Conservation (phyloP, 2,113 vertebrate genomes). For the Petroica traversi region DNA sequence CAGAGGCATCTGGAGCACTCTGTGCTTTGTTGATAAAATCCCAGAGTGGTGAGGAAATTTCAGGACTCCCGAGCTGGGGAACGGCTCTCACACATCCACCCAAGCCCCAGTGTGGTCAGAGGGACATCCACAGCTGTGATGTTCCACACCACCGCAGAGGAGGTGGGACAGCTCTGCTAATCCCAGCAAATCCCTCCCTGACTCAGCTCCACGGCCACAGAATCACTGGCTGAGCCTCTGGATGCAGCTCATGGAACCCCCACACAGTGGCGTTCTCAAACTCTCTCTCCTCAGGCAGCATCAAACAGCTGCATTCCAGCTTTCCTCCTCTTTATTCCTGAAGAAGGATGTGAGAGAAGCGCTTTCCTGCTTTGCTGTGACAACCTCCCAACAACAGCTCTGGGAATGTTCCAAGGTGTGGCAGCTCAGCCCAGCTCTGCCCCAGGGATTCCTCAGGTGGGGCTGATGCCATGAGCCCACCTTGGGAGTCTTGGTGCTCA, state of each 20-base stretch:
- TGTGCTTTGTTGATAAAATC: neutral
- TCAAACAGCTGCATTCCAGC: neutral
- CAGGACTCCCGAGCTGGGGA: neutral
- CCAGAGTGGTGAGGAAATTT: neutral
- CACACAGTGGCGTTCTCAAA: neutral
- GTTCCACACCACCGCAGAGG: neutral
- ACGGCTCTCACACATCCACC: neutral
- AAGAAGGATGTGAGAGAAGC: neutral
- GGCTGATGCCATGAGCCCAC: neutral
- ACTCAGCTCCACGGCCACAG: rapidly evolving
- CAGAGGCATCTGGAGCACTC: neutral
- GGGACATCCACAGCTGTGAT: rapidly evolving
- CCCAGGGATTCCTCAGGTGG: neutral
- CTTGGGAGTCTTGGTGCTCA: neutral
- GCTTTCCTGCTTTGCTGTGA: neutral
- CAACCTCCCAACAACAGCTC: neutral
- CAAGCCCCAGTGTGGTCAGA: neutral
- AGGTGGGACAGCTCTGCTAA: neutral
- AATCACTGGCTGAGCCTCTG: neutral
- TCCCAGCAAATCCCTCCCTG: neutral
- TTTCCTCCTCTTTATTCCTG: neutral
- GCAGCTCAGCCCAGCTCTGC: neutral
- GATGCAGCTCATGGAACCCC: neutral
- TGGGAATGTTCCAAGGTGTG: rapidly evolving
- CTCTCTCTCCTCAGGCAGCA: neutral